Conservation (phyloP, 2,888 invertebrate species). For the Gastracanthus pulcherrimus region DNA sequence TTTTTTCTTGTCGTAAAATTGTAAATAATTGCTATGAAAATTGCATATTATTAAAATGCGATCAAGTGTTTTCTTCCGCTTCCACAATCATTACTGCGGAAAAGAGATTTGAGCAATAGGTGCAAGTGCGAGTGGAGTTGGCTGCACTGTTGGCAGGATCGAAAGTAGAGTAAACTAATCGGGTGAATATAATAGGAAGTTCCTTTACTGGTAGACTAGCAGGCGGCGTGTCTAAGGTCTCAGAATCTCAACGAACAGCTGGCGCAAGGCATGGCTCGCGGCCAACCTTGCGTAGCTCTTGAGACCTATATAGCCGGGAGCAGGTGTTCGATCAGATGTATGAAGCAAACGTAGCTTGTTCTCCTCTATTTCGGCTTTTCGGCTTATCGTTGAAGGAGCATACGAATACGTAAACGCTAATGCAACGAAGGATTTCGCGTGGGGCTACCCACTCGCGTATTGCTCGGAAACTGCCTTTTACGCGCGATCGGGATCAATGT, state of each 20-base stretch:
- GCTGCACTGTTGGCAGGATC: no score
- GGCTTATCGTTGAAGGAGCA: no score
- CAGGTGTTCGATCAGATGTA: background rate
- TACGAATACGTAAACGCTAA: no score
- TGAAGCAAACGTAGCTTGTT: background rate
- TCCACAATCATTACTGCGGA: no score
- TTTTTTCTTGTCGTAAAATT: no score
- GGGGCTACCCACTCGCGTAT: background rate
- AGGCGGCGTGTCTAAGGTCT: background rate
- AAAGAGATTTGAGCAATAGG: no score
- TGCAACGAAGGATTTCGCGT: background rate
- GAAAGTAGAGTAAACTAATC: no score
- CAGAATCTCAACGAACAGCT: background rate
- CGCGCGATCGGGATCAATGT: constrained; percentile 63
- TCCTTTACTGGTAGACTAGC: background rate
- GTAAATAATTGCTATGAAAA: no score
- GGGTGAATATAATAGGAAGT: no score
- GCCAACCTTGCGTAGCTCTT: background rate
- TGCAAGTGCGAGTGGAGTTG: no score
- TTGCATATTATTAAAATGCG: no score
- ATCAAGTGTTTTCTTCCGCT: no score
- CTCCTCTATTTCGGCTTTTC: background rate
- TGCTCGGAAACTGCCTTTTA: background rate
- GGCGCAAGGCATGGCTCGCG: background rate
- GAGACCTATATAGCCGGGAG: background rate